Base-by-base conservation (phyloP, 2,888 invertebrate genomes). In the Entomobrya proxima region DNA sequence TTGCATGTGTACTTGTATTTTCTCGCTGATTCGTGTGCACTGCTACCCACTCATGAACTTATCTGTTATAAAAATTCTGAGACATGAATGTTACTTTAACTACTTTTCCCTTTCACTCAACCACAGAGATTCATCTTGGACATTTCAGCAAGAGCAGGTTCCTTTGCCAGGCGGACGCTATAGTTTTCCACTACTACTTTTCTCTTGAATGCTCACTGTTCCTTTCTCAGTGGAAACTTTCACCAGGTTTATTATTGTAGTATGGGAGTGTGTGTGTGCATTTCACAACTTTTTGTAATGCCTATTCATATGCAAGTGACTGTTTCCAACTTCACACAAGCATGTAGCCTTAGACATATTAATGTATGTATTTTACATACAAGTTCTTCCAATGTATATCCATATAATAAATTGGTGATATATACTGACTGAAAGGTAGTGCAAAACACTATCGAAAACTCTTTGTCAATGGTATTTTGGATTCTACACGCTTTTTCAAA, bases 391-490 rank as follows among this genome's bases (percentile, higher is more conserved):
- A 47, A n/a, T 47, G 18, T 47, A 47, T n/a, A n/a, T 15, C 18
- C 55, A 64, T 61, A 44, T 61, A 77, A 77, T 77, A 79, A 79
- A 79, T 67, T 79, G 78, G 78, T 50, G 77, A 77, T 61, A 77
- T 58, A 64, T 13, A 1, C 32, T 13, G 35, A 32, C 30, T 32
- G 21, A 9, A n/a, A n/a, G 37, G 15, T 30, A 37, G 40, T 61
- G 77, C 27, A n/a, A 50, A 64, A 58, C 58, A 74, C 74, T 74
- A 50, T 74, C 18, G 37, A 37, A 77, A 61, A 77, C 77, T 76
- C 58, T 27, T 72, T 64, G 37, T 64, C 37, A 9, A 21, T 64
- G 27, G 27, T 27, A 61, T 44, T 58, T 18, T 61, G 37, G 24
- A 77, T 58, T 37, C 44, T 18, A 24, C 61, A 77, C 77, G 61